Conservation (phyloP, 2,797 vertebrate genomes). For the Triplophysa bombifrons region DNA sequence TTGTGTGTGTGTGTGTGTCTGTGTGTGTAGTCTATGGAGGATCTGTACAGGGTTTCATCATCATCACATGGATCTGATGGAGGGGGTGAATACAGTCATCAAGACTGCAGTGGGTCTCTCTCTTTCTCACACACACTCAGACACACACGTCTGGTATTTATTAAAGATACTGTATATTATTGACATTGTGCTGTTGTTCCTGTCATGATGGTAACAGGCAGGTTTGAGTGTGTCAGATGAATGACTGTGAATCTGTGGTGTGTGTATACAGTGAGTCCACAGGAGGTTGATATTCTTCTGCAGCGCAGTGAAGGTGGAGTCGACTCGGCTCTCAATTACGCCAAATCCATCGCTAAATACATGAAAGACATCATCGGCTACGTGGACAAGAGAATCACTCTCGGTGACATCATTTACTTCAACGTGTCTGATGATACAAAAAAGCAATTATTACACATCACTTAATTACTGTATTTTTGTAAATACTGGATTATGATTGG, state of each 20-base stretch:
- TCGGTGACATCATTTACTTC: slow-evolving; percentile 74
- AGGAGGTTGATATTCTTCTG: slow-evolving; percentile 88
- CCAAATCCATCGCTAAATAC: slow-evolving; percentile 94
- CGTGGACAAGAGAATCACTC: slow-evolving; percentile 84
- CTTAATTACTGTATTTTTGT: no score
- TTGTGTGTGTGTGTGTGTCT: slow-evolving; percentile 27
- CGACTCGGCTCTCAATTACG: slow-evolving; percentile 85
- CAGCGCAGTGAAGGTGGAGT: slow-evolving; percentile 92
- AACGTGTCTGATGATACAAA: no score
- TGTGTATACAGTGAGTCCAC: slow-evolving; percentile 64
- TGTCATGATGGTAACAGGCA: no score
- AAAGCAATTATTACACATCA: no score
- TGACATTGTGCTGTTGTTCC: no score
- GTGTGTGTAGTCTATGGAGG: slow-evolving; percentile 86
- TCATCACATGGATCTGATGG: slow-evolving; percentile 73
- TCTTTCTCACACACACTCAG: no score
- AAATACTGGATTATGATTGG: not conserved
- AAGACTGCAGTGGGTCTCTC: slow-evolving; percentile 68
- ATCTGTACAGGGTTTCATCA: slow-evolving; percentile 74
- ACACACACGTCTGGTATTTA: no score
- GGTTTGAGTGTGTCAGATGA: not conserved
- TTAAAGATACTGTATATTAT: no score
- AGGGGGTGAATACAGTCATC: slow-evolving; percentile 68
- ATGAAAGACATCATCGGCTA: slow-evolving; percentile 92
- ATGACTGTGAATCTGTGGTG: not conserved